Conservation (phyloP, 2,113 vertebrate genomes). For the Mesembrinibis cayennensis region DNA sequence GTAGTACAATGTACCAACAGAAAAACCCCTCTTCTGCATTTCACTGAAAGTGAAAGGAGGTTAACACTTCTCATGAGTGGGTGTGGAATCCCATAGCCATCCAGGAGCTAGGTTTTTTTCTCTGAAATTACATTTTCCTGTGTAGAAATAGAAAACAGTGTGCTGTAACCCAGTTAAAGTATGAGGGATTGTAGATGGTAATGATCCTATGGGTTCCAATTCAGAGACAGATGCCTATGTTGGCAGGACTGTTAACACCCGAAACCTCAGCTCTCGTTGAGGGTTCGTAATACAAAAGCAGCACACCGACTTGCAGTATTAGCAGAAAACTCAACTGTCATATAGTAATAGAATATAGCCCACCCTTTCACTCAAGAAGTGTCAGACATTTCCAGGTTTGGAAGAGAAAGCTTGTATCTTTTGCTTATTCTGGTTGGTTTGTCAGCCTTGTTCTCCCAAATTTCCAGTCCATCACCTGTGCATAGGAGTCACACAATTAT, state of each 20-base stretch:
- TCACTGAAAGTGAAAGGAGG: not conserved
- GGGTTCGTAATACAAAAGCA: not conserved
- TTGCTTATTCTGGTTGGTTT: not conserved
- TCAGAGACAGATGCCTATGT: not conserved
- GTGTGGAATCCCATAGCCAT: not conserved
- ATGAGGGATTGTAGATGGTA: not conserved
- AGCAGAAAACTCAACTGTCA: not conserved
- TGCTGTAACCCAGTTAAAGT: not conserved
- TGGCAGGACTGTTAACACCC: not conserved
- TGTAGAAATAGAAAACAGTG: not conserved
- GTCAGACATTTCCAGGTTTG: not conserved
- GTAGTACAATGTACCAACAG: not conserved
- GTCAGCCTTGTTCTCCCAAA: not conserved
- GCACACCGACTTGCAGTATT: not conserved
- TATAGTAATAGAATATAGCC: not conserved
- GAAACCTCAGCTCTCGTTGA: not conserved
- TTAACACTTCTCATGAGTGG: not conserved
- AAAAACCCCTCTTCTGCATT: not conserved
- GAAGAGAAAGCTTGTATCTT: not conserved
- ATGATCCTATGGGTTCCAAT: accelerated
- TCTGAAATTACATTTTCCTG: not conserved
- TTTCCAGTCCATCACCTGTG: not conserved
- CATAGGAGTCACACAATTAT: not conserved
- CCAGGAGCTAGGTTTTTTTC: not conserved
- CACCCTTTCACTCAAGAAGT: not conserved